Evolutionary conservation across 1,140 invertebrate genomes (phyloP).

Genomic region (Bombyx mandarina): DNA sequence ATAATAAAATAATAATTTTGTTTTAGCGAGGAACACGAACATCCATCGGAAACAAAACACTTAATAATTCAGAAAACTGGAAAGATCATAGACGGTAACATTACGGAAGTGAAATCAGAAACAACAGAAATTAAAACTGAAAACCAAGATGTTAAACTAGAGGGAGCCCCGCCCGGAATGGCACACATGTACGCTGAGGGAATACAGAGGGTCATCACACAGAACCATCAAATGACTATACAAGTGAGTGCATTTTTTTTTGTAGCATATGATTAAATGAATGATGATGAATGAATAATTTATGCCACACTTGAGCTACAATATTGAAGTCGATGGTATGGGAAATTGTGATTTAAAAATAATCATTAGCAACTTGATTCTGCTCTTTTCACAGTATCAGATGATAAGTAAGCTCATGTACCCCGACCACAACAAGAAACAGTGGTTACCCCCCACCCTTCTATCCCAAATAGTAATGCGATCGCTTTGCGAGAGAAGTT

Average conservation of each 20-base stretch:
- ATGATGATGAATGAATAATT: too few relatives aligned
- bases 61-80: constrained; percentile 24
- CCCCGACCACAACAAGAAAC: not conserved
- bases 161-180: constrained; percentile 17
- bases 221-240: constrained; percentile 45
- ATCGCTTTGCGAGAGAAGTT: too few relatives aligned
- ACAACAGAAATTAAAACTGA: constrained; percentile 38
- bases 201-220: constrained; percentile 40
- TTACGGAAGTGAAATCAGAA: constrained; percentile 43
- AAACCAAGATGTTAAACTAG: constrained; percentile 29
- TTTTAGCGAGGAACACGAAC: constrained; percentile 32
- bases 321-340: too few relatives aligned
- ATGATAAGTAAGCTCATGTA: not conserved
- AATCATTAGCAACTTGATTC: constrained; percentile 1
- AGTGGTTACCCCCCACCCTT: not conserved
- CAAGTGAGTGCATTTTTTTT: constrained; percentile 25
- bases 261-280: too few relatives aligned
- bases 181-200: constrained; percentile 40
- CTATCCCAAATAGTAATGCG: not conserved
- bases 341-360: not conserved
- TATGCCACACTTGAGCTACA: too few relatives aligned
- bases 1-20: not conserved
- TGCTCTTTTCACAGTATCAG: not conserved
- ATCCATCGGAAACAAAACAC: constrained; percentile 37
- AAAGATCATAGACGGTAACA: constrained; percentile 38